Percentiles rank a stretch among this genome's conserved stretches.
phyloP scores from a whole-genome alignment of 2,797 vertebrate genomes.

The Lagorchestes hirsutus region DNA sequence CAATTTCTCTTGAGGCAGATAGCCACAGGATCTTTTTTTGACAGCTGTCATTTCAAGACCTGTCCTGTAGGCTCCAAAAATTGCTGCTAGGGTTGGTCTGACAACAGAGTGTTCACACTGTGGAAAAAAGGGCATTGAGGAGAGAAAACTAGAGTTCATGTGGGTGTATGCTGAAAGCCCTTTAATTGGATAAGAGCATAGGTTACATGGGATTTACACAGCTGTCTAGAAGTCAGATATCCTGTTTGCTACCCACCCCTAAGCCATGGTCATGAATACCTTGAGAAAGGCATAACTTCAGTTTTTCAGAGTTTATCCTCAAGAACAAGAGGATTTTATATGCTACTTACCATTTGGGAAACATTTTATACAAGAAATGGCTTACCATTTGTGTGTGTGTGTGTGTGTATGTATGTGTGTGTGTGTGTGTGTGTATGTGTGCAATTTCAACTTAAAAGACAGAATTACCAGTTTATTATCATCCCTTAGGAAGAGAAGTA shows the following conservation, averaged over 20 bases:
- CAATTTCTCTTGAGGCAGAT: background rate
- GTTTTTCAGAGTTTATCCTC: background rate
- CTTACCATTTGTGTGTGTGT: background rate
- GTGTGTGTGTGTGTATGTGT: background rate
- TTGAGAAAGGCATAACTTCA: background rate
- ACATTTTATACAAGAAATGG: background rate
- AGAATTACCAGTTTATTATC: background rate
- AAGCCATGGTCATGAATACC: background rate
- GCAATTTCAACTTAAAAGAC: background rate
- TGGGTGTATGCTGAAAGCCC: background rate
- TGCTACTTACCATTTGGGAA: background rate
- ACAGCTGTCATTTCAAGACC: background rate
- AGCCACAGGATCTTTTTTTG: background rate
- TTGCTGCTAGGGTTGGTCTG: background rate
- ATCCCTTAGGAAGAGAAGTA: background rate
- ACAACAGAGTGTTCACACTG: background rate
- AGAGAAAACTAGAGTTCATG: background rate
- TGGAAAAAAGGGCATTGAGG: background rate
- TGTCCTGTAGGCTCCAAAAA: background rate
- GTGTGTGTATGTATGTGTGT: too few relatives aligned
- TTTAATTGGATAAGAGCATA: slow-evolving; percentile 1
- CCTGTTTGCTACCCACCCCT: background rate
- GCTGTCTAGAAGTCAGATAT: slow-evolving; percentile 1
- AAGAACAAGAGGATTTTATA: background rate
- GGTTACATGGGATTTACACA: background rate